Base-by-base conservation (phyloP, 2,113 vertebrate species). In the Trichomycterus rosablanca region DNA sequence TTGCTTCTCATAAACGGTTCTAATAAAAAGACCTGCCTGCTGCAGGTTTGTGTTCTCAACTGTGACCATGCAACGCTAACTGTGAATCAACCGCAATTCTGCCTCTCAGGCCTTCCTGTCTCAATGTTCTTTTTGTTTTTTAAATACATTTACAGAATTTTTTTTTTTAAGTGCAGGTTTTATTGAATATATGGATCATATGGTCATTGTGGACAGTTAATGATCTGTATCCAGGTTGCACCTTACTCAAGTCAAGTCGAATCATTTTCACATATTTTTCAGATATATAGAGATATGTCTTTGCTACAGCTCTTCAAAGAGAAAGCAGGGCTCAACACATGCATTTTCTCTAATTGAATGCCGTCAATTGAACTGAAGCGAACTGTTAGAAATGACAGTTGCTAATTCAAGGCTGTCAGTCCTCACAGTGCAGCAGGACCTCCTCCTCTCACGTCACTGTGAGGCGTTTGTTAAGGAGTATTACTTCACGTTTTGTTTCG, bases 21-120 rank as follows among this genome's bases (percentile, higher is more conserved):
- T 80, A 78, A 74, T 71, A 76, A 80, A 80, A 84, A 83, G 32
- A 30, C 40, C n/a, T n/a, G n/a, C n/a, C n/a, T n/a, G n/a, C n/a
- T n/a, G n/a, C n/a, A n/a, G n/a, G n/a, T n/a, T n/a, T n/a, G 76
- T 85, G 82, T 81, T 86, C 81, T 84, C 75, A 77, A 87, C 86
- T 88, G 86, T 89, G 85, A 87, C 79, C 77, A 59, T 63, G 78
- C 83, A 80, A 84, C 78, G 83, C 77, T 82, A 87, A 89, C 86
- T 89, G 86, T 89, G 87, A 89, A 87, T 83, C 81, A 83, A 73
- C 81, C 79, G 80, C 82, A 75, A 83, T 79, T 78, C 81, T 84
- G 82, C 82, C 82, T 75, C 59, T 80, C 78, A 74, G 76, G 48
- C 30, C 28, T 51, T 48, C 53, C 62, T 44, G 51, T 61, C 22